Evolutionary conservation across 2,797 vertebrate genomes (phyloP).

Genomic region (Bradypodion ventrale): DNA sequence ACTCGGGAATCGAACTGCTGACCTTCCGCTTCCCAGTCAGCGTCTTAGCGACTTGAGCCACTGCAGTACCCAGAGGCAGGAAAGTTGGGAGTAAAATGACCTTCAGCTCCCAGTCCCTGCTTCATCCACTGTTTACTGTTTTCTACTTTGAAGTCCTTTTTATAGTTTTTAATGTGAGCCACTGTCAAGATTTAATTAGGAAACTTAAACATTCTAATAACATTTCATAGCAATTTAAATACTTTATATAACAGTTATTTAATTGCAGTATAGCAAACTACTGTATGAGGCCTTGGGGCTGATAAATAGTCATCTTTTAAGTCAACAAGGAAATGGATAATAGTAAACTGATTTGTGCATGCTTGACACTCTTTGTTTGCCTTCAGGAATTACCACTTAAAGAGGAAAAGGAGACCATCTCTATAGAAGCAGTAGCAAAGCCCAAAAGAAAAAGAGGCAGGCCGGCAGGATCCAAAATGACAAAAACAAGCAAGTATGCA

Average conservation of each 20-base stretch:
- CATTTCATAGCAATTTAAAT: too few species aligned
- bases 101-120: too few species aligned
- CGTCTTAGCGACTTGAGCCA: too few species aligned
- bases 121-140: neutral
- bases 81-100: neutral
- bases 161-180: neutral
- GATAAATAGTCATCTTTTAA: neutral
- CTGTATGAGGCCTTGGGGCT: neutral
- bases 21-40: too few species aligned
- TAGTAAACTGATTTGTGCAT: too few species aligned
- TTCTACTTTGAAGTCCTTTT: neutral
- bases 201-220: neutral
- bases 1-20: too few species aligned
- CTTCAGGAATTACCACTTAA: slow-evolving; percentile 74
- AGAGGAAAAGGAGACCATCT: slow-evolving; percentile 64
- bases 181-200: neutral
- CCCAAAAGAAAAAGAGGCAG: slow-evolving; percentile 63
- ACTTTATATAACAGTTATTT: neutral
- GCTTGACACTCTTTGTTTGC: slow-evolving; percentile 8
- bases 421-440: slow-evolving; percentile 51
- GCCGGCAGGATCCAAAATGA: slow-evolving; percentile 73
- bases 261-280: too few species aligned
- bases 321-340: neutral
- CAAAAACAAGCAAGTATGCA: slow-evolving; percentile 79
- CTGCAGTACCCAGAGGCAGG: too few species aligned